phyloP scores from a whole-genome alignment of 2,113 vertebrate species.

The Leucosticte australis region DNA sequence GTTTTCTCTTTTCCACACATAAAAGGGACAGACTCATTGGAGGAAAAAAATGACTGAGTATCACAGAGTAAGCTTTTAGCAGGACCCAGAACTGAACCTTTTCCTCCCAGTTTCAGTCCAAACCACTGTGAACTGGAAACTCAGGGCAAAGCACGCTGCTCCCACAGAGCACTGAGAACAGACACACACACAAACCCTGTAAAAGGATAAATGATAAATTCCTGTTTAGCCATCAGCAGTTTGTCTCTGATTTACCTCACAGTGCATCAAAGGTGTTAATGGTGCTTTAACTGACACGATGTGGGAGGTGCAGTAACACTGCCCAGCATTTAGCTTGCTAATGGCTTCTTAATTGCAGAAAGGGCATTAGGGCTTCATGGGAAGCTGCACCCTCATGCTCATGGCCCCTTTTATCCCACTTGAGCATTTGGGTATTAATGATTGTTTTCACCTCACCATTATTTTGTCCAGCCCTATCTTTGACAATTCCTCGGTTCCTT shows the following conservation, averaged over 20 bases:
- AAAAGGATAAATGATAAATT: background rate
- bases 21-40: background rate
- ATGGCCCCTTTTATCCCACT: background rate
- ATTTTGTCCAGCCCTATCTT: background rate
- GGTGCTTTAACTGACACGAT: background rate
- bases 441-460: background rate
- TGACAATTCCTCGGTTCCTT: background rate
- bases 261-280: background rate
- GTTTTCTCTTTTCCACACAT: background rate
- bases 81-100: background rate
- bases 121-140: background rate
- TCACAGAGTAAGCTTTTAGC: background rate
- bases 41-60: background rate
- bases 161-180: background rate
- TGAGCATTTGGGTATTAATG: background rate
- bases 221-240: background rate
- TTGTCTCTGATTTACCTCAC: background rate
- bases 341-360: conserved; percentile 29
- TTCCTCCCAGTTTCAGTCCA: background rate
- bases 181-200: background rate
- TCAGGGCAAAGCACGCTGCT: background rate
- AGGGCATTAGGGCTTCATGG: background rate
- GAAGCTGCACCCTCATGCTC: background rate
- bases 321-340: background rate
- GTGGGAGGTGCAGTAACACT: conserved; percentile 1